These are phyloP conservation scores for Mustelus asterias DNA, from an alignment of 2,113 vertebrate genomes.

Conservation along the genomic window DNA sequence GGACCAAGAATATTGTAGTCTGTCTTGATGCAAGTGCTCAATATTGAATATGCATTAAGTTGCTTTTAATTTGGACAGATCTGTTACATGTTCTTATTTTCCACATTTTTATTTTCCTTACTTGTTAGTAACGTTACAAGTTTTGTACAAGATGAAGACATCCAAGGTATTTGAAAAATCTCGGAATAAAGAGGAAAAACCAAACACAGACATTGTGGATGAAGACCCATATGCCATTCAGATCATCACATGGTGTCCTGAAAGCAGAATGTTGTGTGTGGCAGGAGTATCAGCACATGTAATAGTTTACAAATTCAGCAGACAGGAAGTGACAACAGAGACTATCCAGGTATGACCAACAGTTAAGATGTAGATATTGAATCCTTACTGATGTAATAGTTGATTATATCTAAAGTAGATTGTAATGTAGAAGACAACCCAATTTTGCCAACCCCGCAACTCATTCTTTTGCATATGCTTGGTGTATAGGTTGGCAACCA, in stretches of 20 bases:
- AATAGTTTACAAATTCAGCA: constrained; percentile 95
- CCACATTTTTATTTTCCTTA: constrained; percentile 40
- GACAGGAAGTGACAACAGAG: constrained; percentile 86
- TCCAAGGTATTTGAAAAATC: constrained; percentile 97
- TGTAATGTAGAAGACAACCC: background rate
- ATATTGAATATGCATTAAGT: background rate
- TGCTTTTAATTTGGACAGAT: constrained; percentile 2
- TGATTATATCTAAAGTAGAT: background rate
- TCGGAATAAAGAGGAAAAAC: constrained; percentile 84
- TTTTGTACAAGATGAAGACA: constrained; percentile 97
- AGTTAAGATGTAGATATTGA: background rate
- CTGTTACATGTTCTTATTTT: background rate
- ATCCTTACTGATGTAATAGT: constrained; percentile 24
- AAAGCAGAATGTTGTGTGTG: constrained; percentile 88
- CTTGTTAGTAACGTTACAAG: constrained; percentile 86
- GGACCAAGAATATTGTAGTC: background rate
- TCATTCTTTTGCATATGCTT: background rate
- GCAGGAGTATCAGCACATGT: constrained; percentile 93
- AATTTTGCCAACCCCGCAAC: background rate
- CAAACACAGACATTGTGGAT: constrained; percentile 81
- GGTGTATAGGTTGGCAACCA: background rate
- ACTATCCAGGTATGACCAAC: constrained; percentile 74
- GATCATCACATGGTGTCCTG: constrained; percentile 94
- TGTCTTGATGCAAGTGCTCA: background rate
- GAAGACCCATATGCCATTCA: constrained; percentile 98